Evolutionary conservation across 2,888 invertebrate genomes (phyloP).

Genomic region (Drosophila anceps): DNA sequence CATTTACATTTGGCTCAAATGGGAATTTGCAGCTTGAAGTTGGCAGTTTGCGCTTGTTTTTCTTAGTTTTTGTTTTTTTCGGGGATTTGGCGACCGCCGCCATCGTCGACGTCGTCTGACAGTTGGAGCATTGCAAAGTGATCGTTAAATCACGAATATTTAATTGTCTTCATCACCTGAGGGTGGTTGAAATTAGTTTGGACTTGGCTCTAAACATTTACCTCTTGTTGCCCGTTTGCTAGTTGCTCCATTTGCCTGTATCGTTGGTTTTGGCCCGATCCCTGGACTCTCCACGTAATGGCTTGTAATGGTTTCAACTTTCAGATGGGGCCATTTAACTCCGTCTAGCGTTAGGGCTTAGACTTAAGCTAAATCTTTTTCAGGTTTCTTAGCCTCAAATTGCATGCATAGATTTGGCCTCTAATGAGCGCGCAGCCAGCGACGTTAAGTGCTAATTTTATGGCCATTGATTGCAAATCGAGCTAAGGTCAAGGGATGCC

Average conservation of each 20-base stretch:
- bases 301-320: constrained; percentile 69
- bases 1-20: constrained; percentile 76
- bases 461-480: constrained; percentile 53
- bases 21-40: constrained; percentile 53
- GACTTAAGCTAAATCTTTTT: constrained; percentile 35
- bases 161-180: constrained; percentile 85
- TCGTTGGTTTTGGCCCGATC: constrained; percentile 26
- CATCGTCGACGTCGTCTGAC: constrained; percentile 53
- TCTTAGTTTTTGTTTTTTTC: constrained; percentile 7
- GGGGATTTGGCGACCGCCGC: constrained; percentile 34
- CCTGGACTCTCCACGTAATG: constrained; percentile 47
- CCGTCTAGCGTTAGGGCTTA: constrained; percentile 25
- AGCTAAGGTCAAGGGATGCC: constrained; percentile 57
- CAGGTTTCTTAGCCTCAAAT: constrained; percentile 42
- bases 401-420: constrained; percentile 72
- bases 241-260: constrained; percentile 43
- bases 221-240: constrained; percentile 35
- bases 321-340: constrained; percentile 65
- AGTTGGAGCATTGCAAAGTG: constrained; percentile 83
- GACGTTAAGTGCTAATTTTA: constrained; percentile 72
- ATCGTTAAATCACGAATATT: constrained; percentile 86
- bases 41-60: constrained; percentile 13
- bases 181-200: constrained; percentile 83
- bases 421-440: constrained; percentile 59
- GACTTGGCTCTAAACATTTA: constrained; percentile 73